Conservation (phyloP, 2,113 vertebrate species). For the Protobothrops flavoviridis region DNA sequence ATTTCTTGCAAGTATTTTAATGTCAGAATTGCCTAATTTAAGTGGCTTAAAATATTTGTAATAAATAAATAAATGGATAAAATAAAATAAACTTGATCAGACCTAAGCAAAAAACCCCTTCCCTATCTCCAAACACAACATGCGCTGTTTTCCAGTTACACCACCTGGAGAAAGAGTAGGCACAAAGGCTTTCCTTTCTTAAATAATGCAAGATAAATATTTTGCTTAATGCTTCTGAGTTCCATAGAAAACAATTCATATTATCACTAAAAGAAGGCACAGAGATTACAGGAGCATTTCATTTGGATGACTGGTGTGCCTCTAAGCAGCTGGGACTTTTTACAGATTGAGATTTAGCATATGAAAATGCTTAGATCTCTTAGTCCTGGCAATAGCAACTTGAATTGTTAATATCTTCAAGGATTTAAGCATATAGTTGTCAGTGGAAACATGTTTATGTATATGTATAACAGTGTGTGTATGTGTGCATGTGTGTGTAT, state of each 20-base stretch:
- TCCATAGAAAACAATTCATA: constrained; percentile 13
- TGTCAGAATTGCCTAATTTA: not conserved
- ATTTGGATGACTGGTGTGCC: constrained; percentile 38
- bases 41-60: not conserved
- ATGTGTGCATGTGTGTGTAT: not conserved
- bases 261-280: constrained; percentile 20
- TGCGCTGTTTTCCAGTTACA: not conserved
- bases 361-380: constrained; percentile 25
- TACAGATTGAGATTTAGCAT: constrained; percentile 29
- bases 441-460: constrained; percentile 15
- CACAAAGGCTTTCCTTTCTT: not conserved
- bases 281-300: constrained; percentile 33
- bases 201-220: not conserved
- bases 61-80: not conserved
- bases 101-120: not conserved
- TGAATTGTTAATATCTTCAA: constrained; percentile 32
- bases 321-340: constrained; percentile 30
- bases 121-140: not conserved
- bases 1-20: not conserved
- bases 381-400: constrained; percentile 17
- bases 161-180: not conserved
- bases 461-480: not conserved
- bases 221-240: constrained; percentile 37
- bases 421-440: constrained; percentile 21
- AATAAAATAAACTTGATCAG: not conserved